phyloP scores from a whole-genome alignment of 2,888 invertebrate genomes.

The Lithophane leautieri region DNA sequence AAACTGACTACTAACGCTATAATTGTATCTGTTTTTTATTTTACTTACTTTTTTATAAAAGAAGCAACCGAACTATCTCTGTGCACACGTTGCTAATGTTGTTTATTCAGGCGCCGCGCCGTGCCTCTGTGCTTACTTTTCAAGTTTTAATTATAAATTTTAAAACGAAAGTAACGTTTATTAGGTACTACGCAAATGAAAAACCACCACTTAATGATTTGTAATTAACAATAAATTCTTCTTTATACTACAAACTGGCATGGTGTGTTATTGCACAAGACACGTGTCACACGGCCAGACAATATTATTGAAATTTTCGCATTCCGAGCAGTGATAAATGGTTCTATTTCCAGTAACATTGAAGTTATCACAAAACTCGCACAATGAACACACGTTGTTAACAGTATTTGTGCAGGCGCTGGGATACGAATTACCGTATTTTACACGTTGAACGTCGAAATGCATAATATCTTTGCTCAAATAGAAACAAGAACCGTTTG shows the following conservation, averaged over 20 bases:
- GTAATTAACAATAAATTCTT: background rate
- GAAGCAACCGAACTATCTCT: too few relatives aligned
- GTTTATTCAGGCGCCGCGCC: background rate
- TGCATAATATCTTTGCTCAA: conserved; percentile 13
- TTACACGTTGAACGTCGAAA: conserved; percentile 23
- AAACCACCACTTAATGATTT: background rate
- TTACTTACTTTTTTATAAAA: background rate
- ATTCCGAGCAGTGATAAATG: background rate
- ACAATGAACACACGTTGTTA: conserved; percentile 48
- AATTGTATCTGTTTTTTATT: too few relatives aligned
- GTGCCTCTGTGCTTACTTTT: background rate
- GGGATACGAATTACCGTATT: conserved; percentile 12
- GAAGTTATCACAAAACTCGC: conserved; percentile 38
- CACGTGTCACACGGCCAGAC: background rate
- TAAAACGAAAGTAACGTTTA: background rate
- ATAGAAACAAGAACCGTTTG: conserved; percentile 18
- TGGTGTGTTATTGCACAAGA: background rate
- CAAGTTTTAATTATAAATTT: background rate
- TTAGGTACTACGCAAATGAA: background rate
- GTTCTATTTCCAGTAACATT: conserved; percentile 33
- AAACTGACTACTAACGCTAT: background rate
- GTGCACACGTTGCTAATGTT: conserved; percentile 7
- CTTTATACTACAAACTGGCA: background rate
- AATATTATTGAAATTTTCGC: background rate
- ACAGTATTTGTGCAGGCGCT: conserved; percentile 58